A percentile compares a stretch with the other conserved stretches of the same genome.
Evolutionary conservation across 2,888 invertebrate genomes (phyloP).

Genomic region (Sesia bembeciformis): DNA sequence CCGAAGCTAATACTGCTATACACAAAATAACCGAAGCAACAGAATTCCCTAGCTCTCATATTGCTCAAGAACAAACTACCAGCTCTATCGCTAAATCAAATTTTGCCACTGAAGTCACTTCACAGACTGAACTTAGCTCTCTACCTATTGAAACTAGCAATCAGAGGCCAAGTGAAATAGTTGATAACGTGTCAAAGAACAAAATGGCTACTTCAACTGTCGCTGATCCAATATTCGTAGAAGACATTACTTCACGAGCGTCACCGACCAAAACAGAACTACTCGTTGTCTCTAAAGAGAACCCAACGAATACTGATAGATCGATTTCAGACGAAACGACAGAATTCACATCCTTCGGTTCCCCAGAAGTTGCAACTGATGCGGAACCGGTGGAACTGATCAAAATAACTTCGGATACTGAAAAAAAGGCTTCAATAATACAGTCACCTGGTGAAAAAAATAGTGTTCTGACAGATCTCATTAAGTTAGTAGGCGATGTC

Average conservation of each 20-base stretch:
- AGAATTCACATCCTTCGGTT: conserved; percentile 49
- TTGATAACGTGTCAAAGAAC: conserved; percentile 37
- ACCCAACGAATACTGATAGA: not conserved
- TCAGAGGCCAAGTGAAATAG: conserved; percentile 51
- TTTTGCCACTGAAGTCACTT: conserved; percentile 47
- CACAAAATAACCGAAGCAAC: conserved; percentile 8
- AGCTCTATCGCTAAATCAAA: conserved; percentile 38
- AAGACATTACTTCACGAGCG: not conserved
- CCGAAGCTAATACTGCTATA: conserved; percentile 16
- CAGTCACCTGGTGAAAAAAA: conserved; percentile 32
- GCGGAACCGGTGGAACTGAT: conserved; percentile 39
- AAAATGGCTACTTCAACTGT: conserved; percentile 29
- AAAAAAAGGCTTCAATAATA: conserved; percentile 43
- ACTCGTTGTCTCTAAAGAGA: not conserved
- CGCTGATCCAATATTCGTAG: conserved; percentile 17
- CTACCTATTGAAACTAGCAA: conserved; percentile 61
- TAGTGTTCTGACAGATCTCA: conserved; percentile 51
- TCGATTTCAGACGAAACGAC: conserved; percentile 36
- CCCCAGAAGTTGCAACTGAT: conserved; percentile 50
- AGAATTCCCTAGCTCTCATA: conserved; percentile 16
- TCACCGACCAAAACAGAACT: not conserved
- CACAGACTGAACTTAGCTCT: conserved; percentile 57
- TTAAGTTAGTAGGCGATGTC: conserved; percentile 60
- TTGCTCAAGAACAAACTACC: conserved; percentile 29
- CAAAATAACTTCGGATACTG: conserved; percentile 32